Conservation (phyloP, 2,113 vertebrate species). For the Desmodus rotundus region DNA sequence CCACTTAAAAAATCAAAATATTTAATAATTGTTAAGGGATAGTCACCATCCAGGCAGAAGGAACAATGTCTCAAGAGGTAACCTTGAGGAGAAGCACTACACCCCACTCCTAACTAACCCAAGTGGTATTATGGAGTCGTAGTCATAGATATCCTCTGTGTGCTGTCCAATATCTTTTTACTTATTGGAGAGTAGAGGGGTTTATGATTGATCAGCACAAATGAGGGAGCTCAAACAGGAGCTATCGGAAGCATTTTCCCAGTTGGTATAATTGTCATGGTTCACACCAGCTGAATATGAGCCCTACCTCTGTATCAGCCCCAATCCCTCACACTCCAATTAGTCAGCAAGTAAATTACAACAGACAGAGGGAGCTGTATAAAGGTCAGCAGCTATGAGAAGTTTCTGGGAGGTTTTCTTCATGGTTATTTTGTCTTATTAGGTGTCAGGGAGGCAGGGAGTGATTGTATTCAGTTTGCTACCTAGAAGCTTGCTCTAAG, state of each 20-base stretch:
- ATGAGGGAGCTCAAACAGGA: rapidly evolving
- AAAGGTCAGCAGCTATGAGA: background rate
- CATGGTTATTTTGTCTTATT: background rate
- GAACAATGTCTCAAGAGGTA: background rate
- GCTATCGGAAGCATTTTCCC: background rate
- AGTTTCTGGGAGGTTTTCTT: background rate
- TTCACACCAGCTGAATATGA: background rate
- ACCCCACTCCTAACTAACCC: background rate
- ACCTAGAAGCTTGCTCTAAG: background rate
- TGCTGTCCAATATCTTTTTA: too few relatives aligned
- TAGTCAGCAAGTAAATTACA: background rate
- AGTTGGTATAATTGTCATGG: background rate
- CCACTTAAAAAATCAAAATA: background rate
- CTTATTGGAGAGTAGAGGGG: background rate
- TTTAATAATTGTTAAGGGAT: background rate
- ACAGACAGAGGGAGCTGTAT: background rate
- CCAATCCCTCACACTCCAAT: background rate
- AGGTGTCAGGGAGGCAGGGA: background rate
- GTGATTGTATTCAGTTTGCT: background rate
- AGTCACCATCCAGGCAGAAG: background rate
- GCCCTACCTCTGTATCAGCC: background rate
- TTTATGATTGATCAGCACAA: background rate
- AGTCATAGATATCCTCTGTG: background rate
- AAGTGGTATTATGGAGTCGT: background rate
- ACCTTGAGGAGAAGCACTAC: rapidly evolving